These are phyloP conservation scores for Pteria penguin DNA, from an alignment of 2,888 invertebrate species.

Conservation along the genomic window DNA sequence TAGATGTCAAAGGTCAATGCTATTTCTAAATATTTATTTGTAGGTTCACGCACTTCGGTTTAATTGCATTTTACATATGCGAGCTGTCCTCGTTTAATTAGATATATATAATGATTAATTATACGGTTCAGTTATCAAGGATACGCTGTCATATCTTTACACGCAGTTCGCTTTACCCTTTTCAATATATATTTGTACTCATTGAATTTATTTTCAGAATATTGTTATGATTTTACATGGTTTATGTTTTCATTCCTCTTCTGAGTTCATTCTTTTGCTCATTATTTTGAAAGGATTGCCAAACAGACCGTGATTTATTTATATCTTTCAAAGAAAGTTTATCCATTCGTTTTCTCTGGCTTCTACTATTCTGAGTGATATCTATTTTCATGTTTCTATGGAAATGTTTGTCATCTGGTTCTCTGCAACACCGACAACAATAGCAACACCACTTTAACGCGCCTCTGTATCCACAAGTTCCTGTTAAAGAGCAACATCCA, in stretches of 20 bases:
- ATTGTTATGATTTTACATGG: no score
- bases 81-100: no score
- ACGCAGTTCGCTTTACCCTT: no score
- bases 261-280: not conserved
- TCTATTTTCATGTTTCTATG: not conserved
- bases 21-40: no score
- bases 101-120: no score
- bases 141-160: no score
- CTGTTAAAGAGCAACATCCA: slow-evolving; percentile 36
- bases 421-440: slow-evolving; percentile 39
- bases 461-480: slow-evolving; percentile 36
- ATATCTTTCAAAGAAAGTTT: not conserved
- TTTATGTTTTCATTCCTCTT: not conserved
- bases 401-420: slow-evolving; percentile 15
- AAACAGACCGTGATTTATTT: not conserved
- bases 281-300: not conserved
- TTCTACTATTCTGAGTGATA: not conserved
- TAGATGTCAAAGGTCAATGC: no score
- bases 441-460: slow-evolving; percentile 19
- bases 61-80: no score
- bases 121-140: no score
- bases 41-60: no score
- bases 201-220: no score
- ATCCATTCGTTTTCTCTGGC: not conserved
- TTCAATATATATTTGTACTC: no score